phyloP scores from a whole-genome alignment of 2,797 vertebrate species.

The Semaprochilodus insignis region DNA sequence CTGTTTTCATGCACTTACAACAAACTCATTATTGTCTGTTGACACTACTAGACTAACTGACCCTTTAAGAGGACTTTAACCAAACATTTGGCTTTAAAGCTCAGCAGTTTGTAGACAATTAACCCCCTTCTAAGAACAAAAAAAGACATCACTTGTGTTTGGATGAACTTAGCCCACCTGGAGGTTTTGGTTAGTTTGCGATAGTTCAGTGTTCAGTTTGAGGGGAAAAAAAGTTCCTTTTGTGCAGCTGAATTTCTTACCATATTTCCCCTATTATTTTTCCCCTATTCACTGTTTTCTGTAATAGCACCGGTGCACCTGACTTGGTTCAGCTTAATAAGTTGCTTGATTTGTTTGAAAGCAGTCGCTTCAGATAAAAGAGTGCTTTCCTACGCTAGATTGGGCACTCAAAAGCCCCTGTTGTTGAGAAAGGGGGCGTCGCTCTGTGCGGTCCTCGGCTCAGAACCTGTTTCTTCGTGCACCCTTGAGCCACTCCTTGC shows the following conservation, averaged over 20 bases:
- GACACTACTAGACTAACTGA: slow-evolving; percentile 54
- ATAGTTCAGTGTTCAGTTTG: neutral
- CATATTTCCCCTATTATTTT: slow-evolving; percentile 1
- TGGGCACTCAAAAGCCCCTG: slow-evolving; percentile 61
- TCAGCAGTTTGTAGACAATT: slow-evolving; percentile 74
- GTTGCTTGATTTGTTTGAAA: slow-evolving; percentile 58
- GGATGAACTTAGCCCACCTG: slow-evolving; percentile 46
- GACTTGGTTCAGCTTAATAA: slow-evolving; percentile 52
- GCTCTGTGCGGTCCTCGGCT: slow-evolving; percentile 56
- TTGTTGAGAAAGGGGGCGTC: slow-evolving; percentile 55
- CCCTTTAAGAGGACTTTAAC: slow-evolving; percentile 68
- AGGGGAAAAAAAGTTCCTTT: neutral
- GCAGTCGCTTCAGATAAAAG: slow-evolving; percentile 58
- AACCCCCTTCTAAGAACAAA: slow-evolving; percentile 71
- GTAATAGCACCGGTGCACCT: slow-evolving; percentile 48
- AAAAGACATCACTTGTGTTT: slow-evolving; percentile 63
- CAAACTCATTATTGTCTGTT: slow-evolving; percentile 14
- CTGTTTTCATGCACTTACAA: slow-evolving; percentile 13
- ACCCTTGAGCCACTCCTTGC: slow-evolving; percentile 57
- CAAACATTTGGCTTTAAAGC: slow-evolving; percentile 73
- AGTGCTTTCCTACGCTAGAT: slow-evolving; percentile 49
- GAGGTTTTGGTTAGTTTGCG: neutral
- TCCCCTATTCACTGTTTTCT: slow-evolving; percentile 20
- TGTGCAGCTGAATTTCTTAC: neutral
- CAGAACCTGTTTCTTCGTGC: slow-evolving; percentile 60